Conservation (phyloP, 2,797 vertebrate species). For the Sarcophilus harrisii region DNA sequence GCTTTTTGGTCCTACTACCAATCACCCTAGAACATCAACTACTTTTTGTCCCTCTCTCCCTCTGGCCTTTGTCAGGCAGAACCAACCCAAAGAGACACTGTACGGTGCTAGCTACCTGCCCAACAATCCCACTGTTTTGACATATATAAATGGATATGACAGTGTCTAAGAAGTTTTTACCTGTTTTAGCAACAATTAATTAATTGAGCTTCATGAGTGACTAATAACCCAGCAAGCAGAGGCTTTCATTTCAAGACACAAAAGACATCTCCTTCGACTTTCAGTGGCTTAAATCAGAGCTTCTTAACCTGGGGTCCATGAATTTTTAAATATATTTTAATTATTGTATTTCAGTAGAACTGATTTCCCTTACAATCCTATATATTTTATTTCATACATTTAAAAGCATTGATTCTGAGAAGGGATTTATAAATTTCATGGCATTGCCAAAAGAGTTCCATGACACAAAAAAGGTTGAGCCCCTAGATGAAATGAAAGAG, state of each 20-base stretch:
- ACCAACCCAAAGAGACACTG: neutral
- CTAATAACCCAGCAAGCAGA: neutral
- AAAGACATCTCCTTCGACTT: neutral
- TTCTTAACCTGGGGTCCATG: neutral
- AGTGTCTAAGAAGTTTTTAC: neutral
- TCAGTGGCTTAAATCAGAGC: neutral
- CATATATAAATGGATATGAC: slow-evolving; percentile 1
- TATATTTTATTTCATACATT: neutral
- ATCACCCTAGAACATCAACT: neutral
- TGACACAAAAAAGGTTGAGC: neutral
- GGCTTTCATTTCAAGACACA: neutral
- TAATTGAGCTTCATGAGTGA: neutral
- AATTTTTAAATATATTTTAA: neutral
- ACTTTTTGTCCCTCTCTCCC: neutral
- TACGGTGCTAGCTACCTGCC: neutral
- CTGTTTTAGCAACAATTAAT: slow-evolving; percentile 3
- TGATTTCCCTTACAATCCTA: neutral
- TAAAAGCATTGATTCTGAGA: neutral
- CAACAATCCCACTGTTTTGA: neutral
- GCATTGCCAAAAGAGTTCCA: neutral
- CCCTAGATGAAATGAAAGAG: neutral
- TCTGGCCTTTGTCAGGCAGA: neutral
- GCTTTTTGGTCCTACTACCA: neutral
- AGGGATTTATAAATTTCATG: neutral
- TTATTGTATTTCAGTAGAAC: neutral